Base-by-base conservation (phyloP, 2,113 vertebrate genomes). In the Helogale parvula region DNA sequence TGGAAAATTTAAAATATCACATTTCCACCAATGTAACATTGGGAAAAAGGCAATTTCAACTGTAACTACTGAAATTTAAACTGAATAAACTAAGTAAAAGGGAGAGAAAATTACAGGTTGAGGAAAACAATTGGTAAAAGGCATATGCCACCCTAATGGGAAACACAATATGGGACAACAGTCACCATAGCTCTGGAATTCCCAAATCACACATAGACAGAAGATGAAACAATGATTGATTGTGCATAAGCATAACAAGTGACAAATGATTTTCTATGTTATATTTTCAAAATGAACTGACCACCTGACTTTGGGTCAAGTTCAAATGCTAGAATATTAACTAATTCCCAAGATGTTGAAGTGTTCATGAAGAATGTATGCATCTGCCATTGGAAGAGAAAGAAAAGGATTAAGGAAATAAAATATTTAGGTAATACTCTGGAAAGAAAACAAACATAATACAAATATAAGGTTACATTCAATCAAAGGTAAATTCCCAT, bases 41-140 rank as follows among this genome's bases (percentile, higher is more conserved):
- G 87, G 96, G 85, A 97, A 98, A 98, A 97, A 86, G 23, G 47
- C 52, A 95, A 76, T n/a, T 84, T 66, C 6, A 77, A 47, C 57
- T 96, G 4, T 88, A 88, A 97, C 38, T 86, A 74, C 19, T 94
- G 33, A 80, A 92, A 97, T 65, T 0, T 63, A 66, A 72, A 68
- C 3, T 47, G 17, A 23, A 95, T 94, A 96, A 92, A 72, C 65
- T 79, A 77, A 3, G 83, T 52, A 31, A 6, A 82, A 47, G 72
- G n/a, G 98, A 95, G 93, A 96, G 21, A 98, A 19, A 31, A 91
- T 72, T 0, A 25, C 80, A 97, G 88, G 96, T 50, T 96, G 97
- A 97, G 91, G 96, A 97, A 92, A 98, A 95, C 96, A 98, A 98
- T 35, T 96, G 93, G 83, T 93, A 68, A 93, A 84, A 0, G 52